phyloP scores from a whole-genome alignment of 2,797 vertebrate genomes.

The Pachyuromys duprasi region DNA sequence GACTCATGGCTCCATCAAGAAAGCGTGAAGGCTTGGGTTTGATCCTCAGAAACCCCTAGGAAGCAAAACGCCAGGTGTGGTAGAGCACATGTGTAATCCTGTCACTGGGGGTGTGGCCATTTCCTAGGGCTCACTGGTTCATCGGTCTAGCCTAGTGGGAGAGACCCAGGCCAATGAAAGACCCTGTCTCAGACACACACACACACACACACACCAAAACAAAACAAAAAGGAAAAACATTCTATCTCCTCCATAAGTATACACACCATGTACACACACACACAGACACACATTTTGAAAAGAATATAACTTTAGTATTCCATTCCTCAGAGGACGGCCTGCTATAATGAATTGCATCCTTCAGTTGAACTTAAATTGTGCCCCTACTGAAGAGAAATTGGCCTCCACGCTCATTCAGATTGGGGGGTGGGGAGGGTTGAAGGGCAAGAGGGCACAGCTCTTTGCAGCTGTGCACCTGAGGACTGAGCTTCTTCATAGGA shows the following conservation, averaged over 20 bases:
- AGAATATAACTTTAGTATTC: background rate
- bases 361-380: background rate
- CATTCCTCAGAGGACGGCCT: background rate
- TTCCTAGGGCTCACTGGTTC: background rate
- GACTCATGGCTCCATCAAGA: too few species aligned
- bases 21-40: background rate
- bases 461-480: background rate
- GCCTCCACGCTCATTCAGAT: background rate
- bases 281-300: background rate
- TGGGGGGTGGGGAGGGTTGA: too few species aligned
- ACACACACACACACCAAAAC: background rate
- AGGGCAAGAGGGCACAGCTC: background rate
- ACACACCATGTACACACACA: background rate
- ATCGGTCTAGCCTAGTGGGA: background rate
- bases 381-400: background rate
- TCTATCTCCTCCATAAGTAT: background rate
- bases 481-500: background rate
- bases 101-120: background rate
- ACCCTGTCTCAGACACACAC: background rate
- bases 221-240: background rate
- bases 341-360: background rate
- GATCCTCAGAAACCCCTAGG: background rate
- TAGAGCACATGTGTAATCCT: background rate
- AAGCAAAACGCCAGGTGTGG: background rate
- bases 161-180: background rate